Percentiles rank a stretch among this genome's conserved stretches.
Conservation (phyloP, 2,113 vertebrate genomes). For the Corythornis madagascariensis region DNA sequence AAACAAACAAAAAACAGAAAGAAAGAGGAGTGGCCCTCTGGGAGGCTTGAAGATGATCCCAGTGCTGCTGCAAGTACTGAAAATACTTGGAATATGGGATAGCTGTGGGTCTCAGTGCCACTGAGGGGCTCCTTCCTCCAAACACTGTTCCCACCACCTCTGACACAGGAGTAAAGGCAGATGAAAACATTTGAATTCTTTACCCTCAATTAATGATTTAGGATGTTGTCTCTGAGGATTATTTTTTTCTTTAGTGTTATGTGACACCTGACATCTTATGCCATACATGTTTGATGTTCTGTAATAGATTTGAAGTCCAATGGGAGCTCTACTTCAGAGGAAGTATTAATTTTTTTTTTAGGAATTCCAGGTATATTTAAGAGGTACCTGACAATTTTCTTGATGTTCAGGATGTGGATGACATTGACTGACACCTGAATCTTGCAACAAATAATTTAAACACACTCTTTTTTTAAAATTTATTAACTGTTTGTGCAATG, state of each 20-base stretch:
- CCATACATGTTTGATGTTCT: not conserved
- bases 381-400: rapidly evolving
- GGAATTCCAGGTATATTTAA: not conserved
- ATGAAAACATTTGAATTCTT: not conserved
- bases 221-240: not conserved
- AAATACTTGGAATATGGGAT: not conserved
- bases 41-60: not conserved
- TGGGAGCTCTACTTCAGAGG: not conserved
- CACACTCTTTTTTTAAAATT: not conserved
- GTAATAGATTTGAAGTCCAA: not conserved
- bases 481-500: too few species aligned
- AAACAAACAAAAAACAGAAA: not conserved
- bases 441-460: not conserved
- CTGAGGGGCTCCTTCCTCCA: not conserved
- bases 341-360: not conserved
- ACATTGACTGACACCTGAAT: not conserved
- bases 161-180: not conserved
- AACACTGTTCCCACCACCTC: not conserved
- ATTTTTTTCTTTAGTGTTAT: not conserved
- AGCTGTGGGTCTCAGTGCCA: not conserved
- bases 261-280: not conserved
- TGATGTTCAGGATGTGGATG: not conserved
- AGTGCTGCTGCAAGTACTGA: rapidly evolving
- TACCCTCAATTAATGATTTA: not conserved
- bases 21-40: not conserved